Conservation (phyloP, 2,797 vertebrate species). For the Pseudochromis fuscus region DNA sequence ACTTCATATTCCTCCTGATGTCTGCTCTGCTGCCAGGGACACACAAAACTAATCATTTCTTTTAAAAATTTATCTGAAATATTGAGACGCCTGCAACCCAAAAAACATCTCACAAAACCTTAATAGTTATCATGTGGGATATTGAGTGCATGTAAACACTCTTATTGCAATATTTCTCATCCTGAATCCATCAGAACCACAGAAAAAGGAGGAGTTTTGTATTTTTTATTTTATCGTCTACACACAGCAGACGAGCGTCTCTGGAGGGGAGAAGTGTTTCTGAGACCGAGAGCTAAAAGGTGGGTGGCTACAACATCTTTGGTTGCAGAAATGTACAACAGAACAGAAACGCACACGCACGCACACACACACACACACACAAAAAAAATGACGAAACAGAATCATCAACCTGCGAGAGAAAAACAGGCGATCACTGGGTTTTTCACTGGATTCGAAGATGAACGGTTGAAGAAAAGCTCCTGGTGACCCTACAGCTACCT, state of each 20-base stretch:
- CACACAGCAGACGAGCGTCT: slow-evolving; percentile 1
- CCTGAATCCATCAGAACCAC: slow-evolving; percentile 36
- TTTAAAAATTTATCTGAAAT: not conserved
- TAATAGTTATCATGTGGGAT: slow-evolving; percentile 25
- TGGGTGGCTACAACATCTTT: slow-evolving; percentile 78
- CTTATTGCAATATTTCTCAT: slow-evolving; percentile 13
- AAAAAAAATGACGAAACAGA: slow-evolving; percentile 46
- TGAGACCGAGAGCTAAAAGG: slow-evolving; percentile 56
- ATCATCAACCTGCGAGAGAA: slow-evolving; percentile 38
- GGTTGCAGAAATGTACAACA: slow-evolving; percentile 76
- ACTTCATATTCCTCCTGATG: slow-evolving; percentile 34
- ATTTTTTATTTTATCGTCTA: slow-evolving; percentile 25
- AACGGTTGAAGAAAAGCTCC: slow-evolving; percentile 43
- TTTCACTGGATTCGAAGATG: slow-evolving; percentile 49
- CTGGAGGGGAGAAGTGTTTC: slow-evolving; percentile 6
- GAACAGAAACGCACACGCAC: slow-evolving; percentile 45
- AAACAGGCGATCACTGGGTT: slow-evolving; percentile 28
- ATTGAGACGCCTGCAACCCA: not conserved
- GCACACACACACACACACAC: no score
- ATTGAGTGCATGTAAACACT: slow-evolving; percentile 33
- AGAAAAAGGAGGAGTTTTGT: no score
- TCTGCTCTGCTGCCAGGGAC: no score
- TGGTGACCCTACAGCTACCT: slow-evolving; percentile 30
- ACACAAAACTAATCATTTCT: no score
- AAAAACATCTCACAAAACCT: not conserved